Evolutionary conservation across 2,888 invertebrate species (phyloP).

Genomic region (Xanthostigma xanthostigma): DNA sequence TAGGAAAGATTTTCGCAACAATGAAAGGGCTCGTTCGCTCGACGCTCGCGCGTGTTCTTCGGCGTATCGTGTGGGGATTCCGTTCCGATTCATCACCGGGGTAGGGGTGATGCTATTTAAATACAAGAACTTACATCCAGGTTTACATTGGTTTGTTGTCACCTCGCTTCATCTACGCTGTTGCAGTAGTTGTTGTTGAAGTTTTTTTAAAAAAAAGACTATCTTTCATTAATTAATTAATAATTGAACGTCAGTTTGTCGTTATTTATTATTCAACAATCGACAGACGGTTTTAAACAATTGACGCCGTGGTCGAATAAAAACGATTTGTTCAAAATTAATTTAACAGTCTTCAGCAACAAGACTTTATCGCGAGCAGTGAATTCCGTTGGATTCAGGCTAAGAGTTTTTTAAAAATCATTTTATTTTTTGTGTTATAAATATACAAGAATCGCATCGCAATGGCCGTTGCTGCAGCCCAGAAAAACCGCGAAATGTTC

Average conservation of each 20-base stretch:
- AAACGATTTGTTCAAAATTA: conserved; percentile 7
- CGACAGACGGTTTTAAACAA: conserved; percentile 36
- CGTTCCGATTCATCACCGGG: conserved; percentile 9
- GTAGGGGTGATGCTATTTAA: conserved; percentile 28
- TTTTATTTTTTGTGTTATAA: neutral
- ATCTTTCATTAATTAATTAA: neutral
- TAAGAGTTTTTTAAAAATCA: neutral
- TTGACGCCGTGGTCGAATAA: conserved; percentile 39
- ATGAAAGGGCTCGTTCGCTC: conserved; percentile 31
- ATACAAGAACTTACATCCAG: conserved; percentile 8
- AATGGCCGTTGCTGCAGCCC: conserved; percentile 77
- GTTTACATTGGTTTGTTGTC: conserved; percentile 2
- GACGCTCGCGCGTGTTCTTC: conserved; percentile 29
- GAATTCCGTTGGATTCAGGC: neutral
- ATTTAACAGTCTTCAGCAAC: neutral
- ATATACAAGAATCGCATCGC: conserved; percentile 17
- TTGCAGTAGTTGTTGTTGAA: neutral
- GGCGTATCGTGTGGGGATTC: conserved; percentile 35
- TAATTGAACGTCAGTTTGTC: conserved; percentile 11
- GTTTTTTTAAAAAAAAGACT: neutral
- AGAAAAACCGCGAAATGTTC: conserved; percentile 91
- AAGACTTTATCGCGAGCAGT: conserved; percentile 1
- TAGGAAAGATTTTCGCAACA: conserved; percentile 26
- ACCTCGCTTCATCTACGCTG: neutral
- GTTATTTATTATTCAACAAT: conserved; percentile 24